Base-by-base conservation (phyloP, 2,888 invertebrate species). In the Pammene fasciana region DNA sequence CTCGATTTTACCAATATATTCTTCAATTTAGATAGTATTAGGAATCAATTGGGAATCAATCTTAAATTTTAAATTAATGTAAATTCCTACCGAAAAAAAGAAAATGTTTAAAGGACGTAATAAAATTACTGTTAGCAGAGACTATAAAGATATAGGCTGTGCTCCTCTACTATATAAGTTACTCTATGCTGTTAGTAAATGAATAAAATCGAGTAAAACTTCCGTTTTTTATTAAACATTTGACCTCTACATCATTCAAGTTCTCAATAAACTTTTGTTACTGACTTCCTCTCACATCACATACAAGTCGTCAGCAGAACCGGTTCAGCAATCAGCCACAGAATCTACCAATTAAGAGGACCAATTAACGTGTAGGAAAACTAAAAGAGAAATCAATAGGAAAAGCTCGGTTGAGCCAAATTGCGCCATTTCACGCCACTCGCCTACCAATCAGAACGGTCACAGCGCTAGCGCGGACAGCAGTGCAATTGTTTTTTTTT, bases 391-490 rank as follows among this genome's bases (percentile, higher is more conserved):
- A 76, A 73, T 75, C 71, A 73, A 75, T 76, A 71, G 70, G 68
- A 71, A 72, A 64, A 59, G 57, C 64, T 67, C 16, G 38, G 38
- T 65, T 45, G 57, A 13, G 55, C 71, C 71, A 73, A 72, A 78
- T 76, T 76, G 76, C 76, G 72, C 76, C 75, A 78, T 81, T 80
- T 80, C 79, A 79, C 79, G 80, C 77, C 77, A 71, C 74, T 78
- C 76, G 56, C 74, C 67, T 60, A 67, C 71, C 76, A 79, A 79
- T 79, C 79, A 75, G 60, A 72, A 73, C 78, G 78, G 72, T 71
- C 73, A 74, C 68, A 70, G 71, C 68, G 13, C 26, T 26, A 13
- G 5, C 34, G 26, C 16, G 10, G 8, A 48, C 68, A 68, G 68
- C 48, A 73, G 48, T 65, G 56, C 60, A 68, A 68, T 55, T 55